Percentiles rank a stretch among this genome's conserved stretches.
Conservation (phyloP, 1,140 invertebrate genomes). For the Papilio helenus region DNA sequence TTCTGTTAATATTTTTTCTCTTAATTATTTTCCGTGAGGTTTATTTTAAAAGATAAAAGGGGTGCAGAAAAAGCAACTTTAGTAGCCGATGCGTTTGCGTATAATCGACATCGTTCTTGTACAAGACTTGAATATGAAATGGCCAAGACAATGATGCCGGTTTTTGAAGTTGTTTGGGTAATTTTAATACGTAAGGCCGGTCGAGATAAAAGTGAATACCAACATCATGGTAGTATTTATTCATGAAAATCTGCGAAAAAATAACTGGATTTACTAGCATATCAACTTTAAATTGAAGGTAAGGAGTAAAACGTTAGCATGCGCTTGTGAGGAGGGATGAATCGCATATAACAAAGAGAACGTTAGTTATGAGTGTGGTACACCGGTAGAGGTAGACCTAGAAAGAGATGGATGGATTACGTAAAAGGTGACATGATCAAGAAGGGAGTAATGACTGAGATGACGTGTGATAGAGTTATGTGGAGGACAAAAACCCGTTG, state of each 20-base stretch:
- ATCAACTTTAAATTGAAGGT: neutral
- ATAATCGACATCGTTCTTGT: slow-evolving; percentile 78
- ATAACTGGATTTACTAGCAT: neutral
- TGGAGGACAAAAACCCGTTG: too few species aligned
- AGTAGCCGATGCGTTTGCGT: slow-evolving; percentile 71
- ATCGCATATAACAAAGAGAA: too few species aligned
- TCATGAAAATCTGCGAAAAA: neutral
- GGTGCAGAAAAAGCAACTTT: slow-evolving; percentile 60
- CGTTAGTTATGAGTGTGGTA: too few species aligned
- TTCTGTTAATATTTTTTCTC: slow-evolving; percentile 57
- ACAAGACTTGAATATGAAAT: slow-evolving; percentile 70
- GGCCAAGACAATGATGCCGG: slow-evolving; percentile 63
- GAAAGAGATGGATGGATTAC: too few species aligned
- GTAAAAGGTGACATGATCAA: too few species aligned
- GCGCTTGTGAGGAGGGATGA: too few species aligned
- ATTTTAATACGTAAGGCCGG: slow-evolving; percentile 47
- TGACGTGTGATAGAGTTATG: too few species aligned
- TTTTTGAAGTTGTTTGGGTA: slow-evolving; percentile 56
- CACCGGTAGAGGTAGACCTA: too few species aligned
- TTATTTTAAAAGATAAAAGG: slow-evolving; percentile 59
- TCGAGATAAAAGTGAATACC: slow-evolving; percentile 15
- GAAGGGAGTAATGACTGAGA: too few species aligned
- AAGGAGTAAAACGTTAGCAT: too few species aligned
- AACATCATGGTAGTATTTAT: neutral
- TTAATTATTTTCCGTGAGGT: slow-evolving; percentile 58